These are phyloP conservation scores for Heterodera carotae DNA, from an alignment of 1,140 invertebrate species.

Conservation along the genomic window DNA sequence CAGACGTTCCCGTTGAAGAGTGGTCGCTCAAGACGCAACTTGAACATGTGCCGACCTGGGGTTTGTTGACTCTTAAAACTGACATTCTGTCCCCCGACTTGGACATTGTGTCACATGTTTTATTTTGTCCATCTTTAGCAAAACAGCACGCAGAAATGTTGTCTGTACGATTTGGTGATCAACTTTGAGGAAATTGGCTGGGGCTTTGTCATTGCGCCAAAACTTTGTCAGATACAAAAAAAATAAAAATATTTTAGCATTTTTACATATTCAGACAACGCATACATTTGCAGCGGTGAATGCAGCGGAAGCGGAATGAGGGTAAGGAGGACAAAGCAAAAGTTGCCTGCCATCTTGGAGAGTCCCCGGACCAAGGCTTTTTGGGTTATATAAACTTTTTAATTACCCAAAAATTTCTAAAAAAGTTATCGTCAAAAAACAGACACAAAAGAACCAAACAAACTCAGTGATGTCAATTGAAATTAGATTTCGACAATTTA, in stretches of 20 bases:
- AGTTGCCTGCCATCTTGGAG: too few species aligned
- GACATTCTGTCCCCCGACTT: background rate
- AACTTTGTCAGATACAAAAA: conserved; percentile 38
- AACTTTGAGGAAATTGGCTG: conserved; percentile 61
- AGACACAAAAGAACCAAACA: too few species aligned
- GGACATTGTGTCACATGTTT: background rate
- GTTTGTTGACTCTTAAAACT: background rate
- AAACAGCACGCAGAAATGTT: conserved; percentile 53
- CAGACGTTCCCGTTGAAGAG: conserved; percentile 38
- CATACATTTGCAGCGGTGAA: conserved; percentile 59
- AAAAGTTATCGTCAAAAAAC: too few species aligned
- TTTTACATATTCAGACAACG: conserved; percentile 42
- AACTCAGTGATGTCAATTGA: too few species aligned
- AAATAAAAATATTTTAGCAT: background rate
- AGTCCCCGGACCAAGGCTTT: too few species aligned
- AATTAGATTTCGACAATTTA: too few species aligned
- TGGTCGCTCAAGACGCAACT: conserved; percentile 35
- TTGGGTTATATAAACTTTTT: too few species aligned
- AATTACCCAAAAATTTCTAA: too few species aligned
- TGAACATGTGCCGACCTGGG: conserved; percentile 43
- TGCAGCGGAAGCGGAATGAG: conserved; percentile 27
- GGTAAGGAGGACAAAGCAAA: background rate
- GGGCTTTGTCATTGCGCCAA: conserved; percentile 61
- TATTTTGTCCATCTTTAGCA: background rate
- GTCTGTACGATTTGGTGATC: conserved; percentile 57